Percentiles rank a stretch among this genome's conserved stretches.
These are phyloP conservation scores for Eclectus roratus DNA, from an alignment of 2,113 vertebrate species.

Conservation along the genomic window DNA sequence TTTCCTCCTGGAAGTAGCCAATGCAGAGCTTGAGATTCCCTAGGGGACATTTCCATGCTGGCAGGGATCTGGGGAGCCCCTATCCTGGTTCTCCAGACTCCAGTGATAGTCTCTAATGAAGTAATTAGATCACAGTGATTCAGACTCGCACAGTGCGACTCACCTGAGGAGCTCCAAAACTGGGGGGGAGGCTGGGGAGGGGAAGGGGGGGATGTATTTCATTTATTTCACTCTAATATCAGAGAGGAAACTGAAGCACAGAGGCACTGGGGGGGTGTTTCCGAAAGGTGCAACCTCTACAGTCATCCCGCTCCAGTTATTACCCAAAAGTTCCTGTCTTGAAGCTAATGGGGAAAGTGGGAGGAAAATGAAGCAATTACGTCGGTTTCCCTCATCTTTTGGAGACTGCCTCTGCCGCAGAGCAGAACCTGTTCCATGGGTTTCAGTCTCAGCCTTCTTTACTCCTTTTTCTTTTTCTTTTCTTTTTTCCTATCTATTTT, in stretches of 20 bases:
- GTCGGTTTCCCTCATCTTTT: neutral
- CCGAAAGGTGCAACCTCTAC: neutral
- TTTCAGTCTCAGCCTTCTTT: neutral
- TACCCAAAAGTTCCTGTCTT: neutral
- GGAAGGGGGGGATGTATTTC: neutral
- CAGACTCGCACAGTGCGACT: neutral
- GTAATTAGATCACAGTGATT: neutral
- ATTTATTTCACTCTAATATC: neutral
- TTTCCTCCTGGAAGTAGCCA: neutral
- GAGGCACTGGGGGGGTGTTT: neutral
- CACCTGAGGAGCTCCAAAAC: neutral
- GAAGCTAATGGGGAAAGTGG: neutral
- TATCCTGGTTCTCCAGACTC: neutral
- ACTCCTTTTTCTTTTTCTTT: no score
- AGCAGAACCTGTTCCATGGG: neutral
- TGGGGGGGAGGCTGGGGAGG: no score
- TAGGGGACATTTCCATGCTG: neutral
- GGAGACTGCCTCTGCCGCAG: neutral
- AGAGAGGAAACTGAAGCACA: neutral
- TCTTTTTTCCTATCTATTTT: neutral
- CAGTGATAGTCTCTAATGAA: neutral
- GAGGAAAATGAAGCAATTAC: neutral
- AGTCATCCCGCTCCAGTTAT: neutral
- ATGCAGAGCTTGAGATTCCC: neutral
- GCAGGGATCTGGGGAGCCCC: neutral